These are phyloP conservation scores for Turritopsis dohrnii DNA, from an alignment of 30 jellyfish, hydroid and myxozoan species.

Conservation along the genomic window DNA sequence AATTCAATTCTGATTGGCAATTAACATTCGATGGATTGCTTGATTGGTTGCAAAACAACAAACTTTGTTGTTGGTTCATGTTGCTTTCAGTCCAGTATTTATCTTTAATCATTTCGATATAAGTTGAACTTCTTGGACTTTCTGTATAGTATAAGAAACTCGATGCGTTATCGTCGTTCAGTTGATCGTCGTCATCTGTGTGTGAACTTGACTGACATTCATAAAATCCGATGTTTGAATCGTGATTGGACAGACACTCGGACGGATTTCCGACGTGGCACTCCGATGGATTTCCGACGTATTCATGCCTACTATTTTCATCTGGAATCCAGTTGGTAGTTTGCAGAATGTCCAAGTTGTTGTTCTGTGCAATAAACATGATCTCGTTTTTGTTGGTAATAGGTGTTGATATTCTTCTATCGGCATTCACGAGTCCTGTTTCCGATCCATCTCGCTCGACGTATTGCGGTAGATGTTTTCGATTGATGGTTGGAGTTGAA, in stretches of 20 bases:
- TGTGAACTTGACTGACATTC: neutral
- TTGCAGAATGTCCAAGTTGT: neutral
- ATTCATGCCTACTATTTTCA: neutral
- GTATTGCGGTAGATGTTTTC: neutral
- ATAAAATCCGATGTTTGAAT: neutral
- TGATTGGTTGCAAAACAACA: conserved; percentile 10
- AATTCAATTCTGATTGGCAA: neutral
- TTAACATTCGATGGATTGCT: neutral
- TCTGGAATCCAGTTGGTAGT: neutral
- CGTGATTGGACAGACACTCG: neutral
- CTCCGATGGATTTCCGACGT: neutral
- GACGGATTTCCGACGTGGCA: neutral
- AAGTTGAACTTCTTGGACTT: neutral
- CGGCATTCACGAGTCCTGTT: conserved; percentile 1
- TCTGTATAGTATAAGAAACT: conserved; percentile 6
- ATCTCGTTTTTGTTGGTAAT: neutral
- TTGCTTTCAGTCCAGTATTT: neutral
- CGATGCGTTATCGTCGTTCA: conserved; percentile 15
- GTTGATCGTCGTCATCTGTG: neutral
- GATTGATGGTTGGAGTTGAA: neutral
- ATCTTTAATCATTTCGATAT: neutral
- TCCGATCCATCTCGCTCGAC: neutral
- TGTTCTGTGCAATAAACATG: neutral
- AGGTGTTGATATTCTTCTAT: conserved; percentile 1
- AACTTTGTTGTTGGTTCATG: neutral